Evolutionary conservation across 30 jellyfish, hydroid and myxozoan species (phyloP), one percentile per base, ranked within the genome.

Genomic region (Aurelia coerulea): DNA sequence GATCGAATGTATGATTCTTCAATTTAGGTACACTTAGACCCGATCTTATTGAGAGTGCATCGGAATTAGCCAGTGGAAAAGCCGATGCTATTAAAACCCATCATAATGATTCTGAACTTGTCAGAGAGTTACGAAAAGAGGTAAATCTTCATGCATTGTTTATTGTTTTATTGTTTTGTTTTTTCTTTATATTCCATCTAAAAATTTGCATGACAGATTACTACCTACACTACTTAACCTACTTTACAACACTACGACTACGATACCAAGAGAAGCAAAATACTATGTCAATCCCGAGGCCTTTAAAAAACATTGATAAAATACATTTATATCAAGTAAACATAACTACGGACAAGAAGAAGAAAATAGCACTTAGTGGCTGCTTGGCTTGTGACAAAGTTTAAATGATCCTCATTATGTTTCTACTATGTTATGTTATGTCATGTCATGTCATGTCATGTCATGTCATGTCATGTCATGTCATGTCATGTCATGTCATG

Each of bases 31-130:
- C 99, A 0, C 92, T 96, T 50, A 83, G 98, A 19, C 99, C 99
- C 17, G 99, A 96, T 79, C 86, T 96, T 10, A 91, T 96, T 68
- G 99, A 91, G 68, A 96, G 99, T 75, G 99, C 98, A 33, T 96
- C 99, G 23, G 68, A 68, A 12, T 49, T 96, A 41, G 99, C 97
- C 33, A 90, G 97, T 73, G 92, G 96, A 5, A 88, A 89, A 35
- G 99, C 99, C 11, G 91, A 89, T 52, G 93, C 99, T 10, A 96
- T 91, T 62, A 96, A 91, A 71, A 96, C 98, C 31, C 99, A 91
- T 62, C 99, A 96, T 77, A 96, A 96, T 71, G 99, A 96, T 58
- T 69, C 99, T 2, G 86, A 87, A 53, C 88, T 91, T 59, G 99
- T 91, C 71, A 76, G 99, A 66, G 93, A 82, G 56, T 90, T 91